These are phyloP conservation scores for Muntiacus reevesi DNA, from an alignment of 2,113 vertebrate species.

Conservation along the genomic window DNA sequence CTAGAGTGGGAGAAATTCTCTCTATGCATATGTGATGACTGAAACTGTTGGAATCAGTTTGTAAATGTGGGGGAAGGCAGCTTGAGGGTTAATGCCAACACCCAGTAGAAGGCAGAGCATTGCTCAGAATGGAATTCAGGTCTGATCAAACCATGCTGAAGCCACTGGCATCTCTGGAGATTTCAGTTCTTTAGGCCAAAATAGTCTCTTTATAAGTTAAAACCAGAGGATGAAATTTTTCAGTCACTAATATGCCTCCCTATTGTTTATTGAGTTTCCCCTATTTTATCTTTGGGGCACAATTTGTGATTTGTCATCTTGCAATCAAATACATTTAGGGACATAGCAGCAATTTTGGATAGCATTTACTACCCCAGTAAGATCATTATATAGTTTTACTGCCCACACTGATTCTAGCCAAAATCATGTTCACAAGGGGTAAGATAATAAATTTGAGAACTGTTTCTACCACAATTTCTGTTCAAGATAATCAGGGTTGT, in stretches of 20 bases:
- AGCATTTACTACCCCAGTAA: not conserved
- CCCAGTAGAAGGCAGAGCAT: not conserved
- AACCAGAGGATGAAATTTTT: not conserved
- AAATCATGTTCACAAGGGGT: not conserved
- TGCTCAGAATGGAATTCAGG: not conserved
- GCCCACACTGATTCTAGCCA: not conserved
- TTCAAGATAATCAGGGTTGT: not conserved
- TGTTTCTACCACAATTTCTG: not conserved
- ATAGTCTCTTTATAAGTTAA: not conserved
- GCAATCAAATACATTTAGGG: slow-evolving; percentile 31
- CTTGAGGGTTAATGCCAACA: not conserved
- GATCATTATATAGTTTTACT: not conserved
- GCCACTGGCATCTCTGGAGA: not conserved
- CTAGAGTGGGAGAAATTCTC: not conserved
- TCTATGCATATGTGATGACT: not conserved
- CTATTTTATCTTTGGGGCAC: slow-evolving; percentile 27
- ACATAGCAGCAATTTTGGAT: not conserved
- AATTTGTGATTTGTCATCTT: slow-evolving; percentile 5
- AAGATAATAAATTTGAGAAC: slow-evolving; percentile 10
- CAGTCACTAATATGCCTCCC: not conserved
- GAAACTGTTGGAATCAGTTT: not conserved
- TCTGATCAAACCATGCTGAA: not conserved
- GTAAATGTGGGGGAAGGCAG: not conserved
- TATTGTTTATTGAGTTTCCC: not conserved
- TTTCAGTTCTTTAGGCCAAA: not conserved